Percentiles rank a stretch among this genome's conserved stretches.
Conservation (phyloP, 1,140 invertebrate species). For the Lepidostoma basale region DNA sequence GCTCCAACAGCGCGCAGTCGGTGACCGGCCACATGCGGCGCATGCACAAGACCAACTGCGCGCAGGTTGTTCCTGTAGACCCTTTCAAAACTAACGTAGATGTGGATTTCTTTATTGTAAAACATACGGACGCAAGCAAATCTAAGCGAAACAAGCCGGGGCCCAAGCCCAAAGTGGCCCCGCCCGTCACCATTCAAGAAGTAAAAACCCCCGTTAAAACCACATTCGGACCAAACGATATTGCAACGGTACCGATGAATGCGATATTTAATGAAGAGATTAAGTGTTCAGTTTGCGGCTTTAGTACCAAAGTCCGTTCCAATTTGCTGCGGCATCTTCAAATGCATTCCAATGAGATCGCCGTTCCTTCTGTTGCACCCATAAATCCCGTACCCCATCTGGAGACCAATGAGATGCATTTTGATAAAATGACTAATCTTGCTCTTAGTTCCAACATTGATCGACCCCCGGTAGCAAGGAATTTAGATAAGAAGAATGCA, state of each 20-base stretch:
- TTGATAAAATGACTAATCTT: conserved; percentile 84
- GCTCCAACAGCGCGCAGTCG: conserved; percentile 45
- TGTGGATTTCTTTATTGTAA: conserved; percentile 58
- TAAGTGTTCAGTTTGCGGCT: conserved; percentile 70
- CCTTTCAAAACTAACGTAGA: conserved; percentile 60
- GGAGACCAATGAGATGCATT: conserved; percentile 78
- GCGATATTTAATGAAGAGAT: conserved; percentile 69
- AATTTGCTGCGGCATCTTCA: conserved; percentile 77
- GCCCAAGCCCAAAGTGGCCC: conserved; percentile 28
- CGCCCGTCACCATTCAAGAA: conserved; percentile 23
- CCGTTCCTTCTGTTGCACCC: conserved; percentile 66
- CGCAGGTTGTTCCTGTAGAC: conserved; percentile 58
- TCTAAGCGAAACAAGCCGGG: background rate
- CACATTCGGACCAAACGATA: conserved; percentile 65
- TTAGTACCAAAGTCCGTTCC: conserved; percentile 73
- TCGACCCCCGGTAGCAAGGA: conserved; percentile 46
- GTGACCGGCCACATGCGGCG: conserved; percentile 62
- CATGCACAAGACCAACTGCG: conserved; percentile 58
- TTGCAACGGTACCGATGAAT: conserved; percentile 67
- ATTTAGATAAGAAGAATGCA: conserved; percentile 18
- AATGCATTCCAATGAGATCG: conserved; percentile 66
- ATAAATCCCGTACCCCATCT: conserved; percentile 82
- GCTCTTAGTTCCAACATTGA: conserved; percentile 72
- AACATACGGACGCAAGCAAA: background rate
- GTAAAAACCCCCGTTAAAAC: conserved; percentile 48